Percentiles rank a stretch among this genome's conserved stretches.
Evolutionary conservation across 1,140 invertebrate species (phyloP).

Genomic region (Neodiprion fabricii): DNA sequence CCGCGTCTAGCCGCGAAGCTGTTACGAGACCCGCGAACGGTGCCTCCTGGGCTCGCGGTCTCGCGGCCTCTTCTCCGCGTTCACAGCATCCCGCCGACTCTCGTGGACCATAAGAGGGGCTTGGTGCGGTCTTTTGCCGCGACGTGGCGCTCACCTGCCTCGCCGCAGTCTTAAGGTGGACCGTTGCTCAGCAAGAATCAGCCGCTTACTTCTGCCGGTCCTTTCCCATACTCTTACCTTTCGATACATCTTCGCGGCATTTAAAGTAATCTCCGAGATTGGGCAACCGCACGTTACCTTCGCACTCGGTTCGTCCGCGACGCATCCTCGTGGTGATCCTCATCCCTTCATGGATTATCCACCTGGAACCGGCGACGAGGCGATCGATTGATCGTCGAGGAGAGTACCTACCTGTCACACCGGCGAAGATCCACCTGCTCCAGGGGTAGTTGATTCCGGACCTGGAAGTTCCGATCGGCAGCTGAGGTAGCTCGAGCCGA

Average conservation of each 20-base stretch:
- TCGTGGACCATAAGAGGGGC: conserved; percentile 11
- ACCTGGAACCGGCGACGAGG: neutral
- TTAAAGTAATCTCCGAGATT: too few relatives aligned
- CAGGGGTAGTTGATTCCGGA: too few relatives aligned
- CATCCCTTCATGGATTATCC: neutral
- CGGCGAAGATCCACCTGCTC: too few relatives aligned
- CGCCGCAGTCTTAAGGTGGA: conserved; percentile 11
- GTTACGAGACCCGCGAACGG: too few relatives aligned
- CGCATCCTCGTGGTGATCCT: neutral
- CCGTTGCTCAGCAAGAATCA: conserved; percentile 3
- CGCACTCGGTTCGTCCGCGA: conserved; percentile 11
- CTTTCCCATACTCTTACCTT: neutral
- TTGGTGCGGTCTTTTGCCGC: conserved; percentile 34
- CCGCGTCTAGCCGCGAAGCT: neutral
- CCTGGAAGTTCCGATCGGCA: too few relatives aligned
- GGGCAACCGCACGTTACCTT: conserved; percentile 28
- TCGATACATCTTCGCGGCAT: too few relatives aligned
- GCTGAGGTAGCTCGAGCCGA: conserved; percentile 12
- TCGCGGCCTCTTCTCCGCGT: too few relatives aligned
- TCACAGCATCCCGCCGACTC: neutral
- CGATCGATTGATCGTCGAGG: conserved; percentile 12
- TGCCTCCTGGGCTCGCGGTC: neutral
- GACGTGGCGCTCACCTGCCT: conserved; percentile 46
- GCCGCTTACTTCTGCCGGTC: neutral
- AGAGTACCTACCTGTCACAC: conserved; percentile 6